phyloP scores from a whole-genome alignment of 2,113 vertebrate genomes.

The Microcebus murinus region DNA sequence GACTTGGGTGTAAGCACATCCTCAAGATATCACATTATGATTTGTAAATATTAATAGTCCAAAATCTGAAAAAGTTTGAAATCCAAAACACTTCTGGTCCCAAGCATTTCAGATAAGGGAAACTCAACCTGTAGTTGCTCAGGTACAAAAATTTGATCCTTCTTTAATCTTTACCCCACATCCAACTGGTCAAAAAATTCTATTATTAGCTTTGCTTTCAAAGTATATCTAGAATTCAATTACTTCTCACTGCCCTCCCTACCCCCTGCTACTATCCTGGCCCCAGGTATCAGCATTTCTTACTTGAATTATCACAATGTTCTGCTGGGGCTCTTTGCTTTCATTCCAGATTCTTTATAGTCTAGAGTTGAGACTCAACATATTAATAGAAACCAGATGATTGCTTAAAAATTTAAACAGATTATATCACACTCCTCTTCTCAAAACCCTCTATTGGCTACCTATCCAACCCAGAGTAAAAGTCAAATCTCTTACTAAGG shows the following conservation, averaged over 20 bases:
- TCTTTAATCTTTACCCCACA: not conserved
- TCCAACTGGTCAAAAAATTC: not conserved
- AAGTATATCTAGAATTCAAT: not conserved
- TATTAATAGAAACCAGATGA: not conserved
- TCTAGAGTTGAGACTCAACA: not conserved
- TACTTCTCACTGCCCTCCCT: not conserved
- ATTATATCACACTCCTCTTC: not conserved
- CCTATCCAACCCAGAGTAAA: not conserved
- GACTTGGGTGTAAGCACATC: not conserved
- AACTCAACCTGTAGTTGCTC: not conserved
- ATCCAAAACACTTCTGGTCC: not conserved
- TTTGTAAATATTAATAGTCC: not conserved
- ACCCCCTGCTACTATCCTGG: too few species aligned
- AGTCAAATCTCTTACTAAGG: not conserved
- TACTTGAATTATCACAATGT: not conserved
- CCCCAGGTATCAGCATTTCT: not conserved
- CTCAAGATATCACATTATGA: not conserved
- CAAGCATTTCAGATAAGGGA: not conserved
- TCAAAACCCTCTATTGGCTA: not conserved
- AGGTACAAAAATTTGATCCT: not conserved
- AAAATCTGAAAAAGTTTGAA: not conserved
- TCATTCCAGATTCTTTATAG: not conserved
- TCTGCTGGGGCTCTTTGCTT: not conserved
- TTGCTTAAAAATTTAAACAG: not conserved
- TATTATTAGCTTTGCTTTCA: not conserved